A percentile compares a stretch with the other conserved stretches of the same genome.
Conservation (phyloP, 2,113 vertebrate genomes). For the Donacobius atricapilla region DNA sequence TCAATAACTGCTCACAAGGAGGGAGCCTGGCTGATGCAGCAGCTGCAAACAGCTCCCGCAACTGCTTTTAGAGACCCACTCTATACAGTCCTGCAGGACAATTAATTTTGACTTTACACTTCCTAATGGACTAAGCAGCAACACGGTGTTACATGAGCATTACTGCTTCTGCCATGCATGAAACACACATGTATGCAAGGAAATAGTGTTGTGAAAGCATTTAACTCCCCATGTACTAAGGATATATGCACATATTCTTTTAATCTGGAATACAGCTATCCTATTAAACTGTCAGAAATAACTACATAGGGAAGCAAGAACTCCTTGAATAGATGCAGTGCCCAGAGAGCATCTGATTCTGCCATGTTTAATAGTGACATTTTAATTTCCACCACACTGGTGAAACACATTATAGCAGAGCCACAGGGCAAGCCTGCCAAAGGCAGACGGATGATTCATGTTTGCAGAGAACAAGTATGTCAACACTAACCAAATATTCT, state of each 20-base stretch:
- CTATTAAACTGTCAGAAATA: conserved; percentile 30
- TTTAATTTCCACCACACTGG: conserved; percentile 30
- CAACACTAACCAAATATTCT: conserved; percentile 31
- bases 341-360: conserved; percentile 33
- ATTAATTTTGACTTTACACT: conserved; percentile 22
- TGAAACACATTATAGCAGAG: conserved; percentile 23
- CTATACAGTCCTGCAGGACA: background rate
- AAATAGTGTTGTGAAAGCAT: background rate
- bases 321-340: background rate
- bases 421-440: background rate
- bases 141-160: background rate
- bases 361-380: conserved; percentile 47
- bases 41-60: background rate
- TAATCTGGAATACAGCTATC: background rate
- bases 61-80: background rate
- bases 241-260: background rate
- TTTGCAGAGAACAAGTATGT: conserved; percentile 1
- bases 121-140: conserved; percentile 19
- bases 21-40: background rate
- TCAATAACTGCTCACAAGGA: background rate
- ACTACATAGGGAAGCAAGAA: background rate
- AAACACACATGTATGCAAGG: background rate
- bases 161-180: background rate
- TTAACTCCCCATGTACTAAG: background rate
- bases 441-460: background rate